Base-by-base conservation (phyloP, 37 sponge, comb jelly and placozoan genomes). In the Hexactinellida sp. region DNA sequence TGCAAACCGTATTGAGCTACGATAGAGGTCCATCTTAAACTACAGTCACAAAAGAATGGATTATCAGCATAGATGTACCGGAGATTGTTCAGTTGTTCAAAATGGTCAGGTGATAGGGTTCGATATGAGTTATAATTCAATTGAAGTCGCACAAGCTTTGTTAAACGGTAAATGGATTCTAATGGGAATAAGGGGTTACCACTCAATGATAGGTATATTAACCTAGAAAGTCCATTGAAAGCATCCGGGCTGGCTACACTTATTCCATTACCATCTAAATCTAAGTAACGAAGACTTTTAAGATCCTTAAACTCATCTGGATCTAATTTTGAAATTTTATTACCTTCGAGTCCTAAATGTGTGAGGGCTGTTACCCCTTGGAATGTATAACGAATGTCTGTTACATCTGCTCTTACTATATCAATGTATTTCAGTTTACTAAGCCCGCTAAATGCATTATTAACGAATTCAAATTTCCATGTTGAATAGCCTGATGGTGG, bases 141-240 rank as follows among this genome's bases (percentile, higher is more conserved):
- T 10, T 63, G 30, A 21, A 63, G 76, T 28, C 25, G 3, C 32
- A 23, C 13, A 7, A 63, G 34, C 21, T 7, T 63, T 3, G 28
- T 63, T 25, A 63, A n/a, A 7, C 76, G 76, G 30, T 10, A 63
- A 32, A 63, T 10, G 32, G 76, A 63, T 5, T 63, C 5, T n/a
- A 63, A n/a, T 28, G 76, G 76, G 76, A 63, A 63, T 63, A n/a
- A 63, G 3, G 76, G 76, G 76, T 63, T 63, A 10, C 76, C 76
- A 63, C 76, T 63, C 19, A 63, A 23, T 25, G 76, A 25, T 7
- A 63, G 30, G 5, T 63, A 28, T 7, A 21, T 63, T n/a, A 63
- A 63, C 21, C 3, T n/a, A 32, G 76, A 21, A 10, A 63, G 30
- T n/a, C 76, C 76, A 28, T 63, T 63, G 34, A 63, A 63, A 63